Conservation (phyloP, 2,888 invertebrate species). For the Leptinotarsa juncta region DNA sequence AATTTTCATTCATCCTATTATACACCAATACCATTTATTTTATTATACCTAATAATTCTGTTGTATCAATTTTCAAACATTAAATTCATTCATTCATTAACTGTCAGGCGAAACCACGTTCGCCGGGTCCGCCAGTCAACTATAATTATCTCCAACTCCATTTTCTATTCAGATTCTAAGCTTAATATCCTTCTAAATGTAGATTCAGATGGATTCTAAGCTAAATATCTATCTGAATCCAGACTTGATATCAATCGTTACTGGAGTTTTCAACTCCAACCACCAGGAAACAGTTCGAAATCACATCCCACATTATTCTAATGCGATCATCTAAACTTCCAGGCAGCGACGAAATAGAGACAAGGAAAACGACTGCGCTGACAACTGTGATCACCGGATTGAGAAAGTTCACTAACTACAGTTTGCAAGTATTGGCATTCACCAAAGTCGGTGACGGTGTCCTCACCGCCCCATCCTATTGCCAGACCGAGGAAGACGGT, state of each 20-base stretch:
- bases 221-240: background rate
- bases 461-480: constrained; percentile 75
- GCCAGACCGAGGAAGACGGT: constrained; percentile 85
- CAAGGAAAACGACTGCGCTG: constrained; percentile 76
- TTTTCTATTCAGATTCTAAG: background rate
- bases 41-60: too few relatives aligned
- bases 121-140: too few relatives aligned
- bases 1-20: too few relatives aligned
- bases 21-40: too few relatives aligned
- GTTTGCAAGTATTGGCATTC: constrained; percentile 81
- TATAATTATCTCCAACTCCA: too few relatives aligned
- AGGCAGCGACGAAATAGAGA: constrained; percentile 70
- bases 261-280: background rate
- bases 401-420: constrained; percentile 83
- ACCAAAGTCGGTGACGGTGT: constrained; percentile 84
- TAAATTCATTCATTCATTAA: too few relatives aligned
- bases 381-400: constrained; percentile 78
- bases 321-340: constrained; percentile 47
- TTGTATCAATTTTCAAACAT: too few relatives aligned
- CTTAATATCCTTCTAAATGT: background rate
- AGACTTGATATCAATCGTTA: background rate
- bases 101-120: too few relatives aligned
- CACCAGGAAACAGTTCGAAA: background rate
- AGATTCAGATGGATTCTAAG: background rate
- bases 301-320: constrained; percentile 14